Conservation (phyloP, 2,113 vertebrate genomes). For the Upupa epops region DNA sequence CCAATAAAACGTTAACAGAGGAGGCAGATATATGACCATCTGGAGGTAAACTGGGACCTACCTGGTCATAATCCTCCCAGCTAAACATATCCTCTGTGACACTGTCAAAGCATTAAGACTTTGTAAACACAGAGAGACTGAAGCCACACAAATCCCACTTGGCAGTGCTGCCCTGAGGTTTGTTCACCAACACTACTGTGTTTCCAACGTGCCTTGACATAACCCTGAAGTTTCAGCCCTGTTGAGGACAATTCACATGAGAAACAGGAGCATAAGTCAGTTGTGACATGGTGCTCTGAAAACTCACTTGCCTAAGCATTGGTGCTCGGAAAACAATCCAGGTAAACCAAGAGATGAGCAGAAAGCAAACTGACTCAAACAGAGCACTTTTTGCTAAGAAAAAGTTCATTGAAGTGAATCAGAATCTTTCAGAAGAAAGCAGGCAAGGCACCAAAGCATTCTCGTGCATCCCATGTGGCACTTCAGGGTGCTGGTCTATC, state of each 20-base stretch:
- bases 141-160: neutral
- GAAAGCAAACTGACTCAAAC: neutral
- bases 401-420: neutral
- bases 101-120: neutral
- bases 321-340: constrained; percentile 1
- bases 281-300: constrained; percentile 28
- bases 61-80: constrained; percentile 32
- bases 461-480: neutral
- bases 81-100: constrained; percentile 28
- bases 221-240: constrained; percentile 19
- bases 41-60: neutral
- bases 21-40: constrained; percentile 1
- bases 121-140: neutral
- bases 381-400: neutral
- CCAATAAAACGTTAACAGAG: neutral
- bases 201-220: constrained; percentile 19
- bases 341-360: neutral
- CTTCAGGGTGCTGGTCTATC: neutral
- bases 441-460: neutral
- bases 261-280: neutral
- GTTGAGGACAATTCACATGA: neutral
- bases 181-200: neutral
- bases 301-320: neutral
- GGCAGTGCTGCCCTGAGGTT: constrained; percentile 30
- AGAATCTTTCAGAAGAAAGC: neutral